Conservation (phyloP, 2,797 vertebrate genomes). For the Artibeus lituratus region DNA sequence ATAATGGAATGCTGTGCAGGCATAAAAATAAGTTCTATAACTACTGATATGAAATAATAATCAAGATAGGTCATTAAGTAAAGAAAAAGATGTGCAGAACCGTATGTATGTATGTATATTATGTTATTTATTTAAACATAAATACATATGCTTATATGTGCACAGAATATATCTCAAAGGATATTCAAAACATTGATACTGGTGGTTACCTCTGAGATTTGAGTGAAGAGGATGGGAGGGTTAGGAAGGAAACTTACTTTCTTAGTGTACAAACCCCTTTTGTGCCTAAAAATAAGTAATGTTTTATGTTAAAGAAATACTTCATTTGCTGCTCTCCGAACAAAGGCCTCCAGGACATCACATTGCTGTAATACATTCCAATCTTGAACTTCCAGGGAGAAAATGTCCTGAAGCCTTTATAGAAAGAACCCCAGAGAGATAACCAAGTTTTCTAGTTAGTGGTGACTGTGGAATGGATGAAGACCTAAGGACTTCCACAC, state of each 20-base stretch:
- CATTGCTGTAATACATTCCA: background rate
- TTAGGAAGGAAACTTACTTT: background rate
- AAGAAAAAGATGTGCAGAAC: background rate
- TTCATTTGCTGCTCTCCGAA: background rate
- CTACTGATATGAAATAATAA: background rate
- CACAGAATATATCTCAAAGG: background rate
- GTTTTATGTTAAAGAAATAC: conserved; percentile 27
- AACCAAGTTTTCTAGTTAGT: background rate
- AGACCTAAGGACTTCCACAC: conserved; percentile 55
- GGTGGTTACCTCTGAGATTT: background rate
- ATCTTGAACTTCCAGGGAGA: conserved; percentile 14
- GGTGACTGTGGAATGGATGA: background rate
- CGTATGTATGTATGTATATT: background rate
- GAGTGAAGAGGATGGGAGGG: background rate
- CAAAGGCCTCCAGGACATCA: background rate
- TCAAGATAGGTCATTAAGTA: background rate
- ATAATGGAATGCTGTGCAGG: background rate
- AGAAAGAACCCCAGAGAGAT: conserved; percentile 38
- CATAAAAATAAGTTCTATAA: conserved; percentile 14
- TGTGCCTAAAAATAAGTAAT: background rate
- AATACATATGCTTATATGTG: background rate
- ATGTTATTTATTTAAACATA: background rate
- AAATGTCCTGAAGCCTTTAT: background rate
- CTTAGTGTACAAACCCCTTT: background rate
- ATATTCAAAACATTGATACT: background rate